Evolutionary conservation across 2,888 invertebrate species (phyloP).

Genomic region (Folsomia manolachei): DNA sequence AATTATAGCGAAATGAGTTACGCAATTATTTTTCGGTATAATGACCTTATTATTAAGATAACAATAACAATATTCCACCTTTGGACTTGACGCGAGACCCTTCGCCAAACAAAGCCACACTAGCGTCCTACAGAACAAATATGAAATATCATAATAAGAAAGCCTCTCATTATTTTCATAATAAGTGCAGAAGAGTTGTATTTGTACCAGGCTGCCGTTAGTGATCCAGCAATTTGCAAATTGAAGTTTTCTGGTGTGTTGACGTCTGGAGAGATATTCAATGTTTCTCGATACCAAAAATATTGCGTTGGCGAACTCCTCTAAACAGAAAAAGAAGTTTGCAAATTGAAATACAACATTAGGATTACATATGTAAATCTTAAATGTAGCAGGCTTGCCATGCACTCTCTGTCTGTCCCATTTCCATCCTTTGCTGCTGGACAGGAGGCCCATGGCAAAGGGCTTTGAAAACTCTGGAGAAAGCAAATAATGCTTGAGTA

Average conservation of each 20-base stretch:
- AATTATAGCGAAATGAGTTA: constrained; percentile 32
- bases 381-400: constrained; percentile 52
- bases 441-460: constrained; percentile 88
- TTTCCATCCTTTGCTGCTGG: constrained; percentile 57
- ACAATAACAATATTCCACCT: too few relatives aligned
- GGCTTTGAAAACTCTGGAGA: constrained; percentile 75
- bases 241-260: constrained; percentile 82
- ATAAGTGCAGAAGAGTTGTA: background rate
- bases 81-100: constrained; percentile 93
- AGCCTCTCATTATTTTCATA: background rate
- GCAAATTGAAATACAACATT: background rate
- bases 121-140: constrained; percentile 58
- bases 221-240: constrained; percentile 82
- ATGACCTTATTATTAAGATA: constrained; percentile 9
- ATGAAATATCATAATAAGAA: background rate
- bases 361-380: background rate
- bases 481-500: background rate
- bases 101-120: constrained; percentile 97
- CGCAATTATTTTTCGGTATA: background rate
- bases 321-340: constrained; percentile 55
- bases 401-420: constrained; percentile 54
- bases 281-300: constrained; percentile 91
- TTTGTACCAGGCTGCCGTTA: constrained; percentile 79
- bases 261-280: constrained; percentile 85
- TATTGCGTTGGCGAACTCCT: constrained; percentile 86